These are phyloP conservation scores for Drosophila miranda DNA, from an alignment of 1,140 invertebrate genomes.

Conservation along the genomic window DNA sequence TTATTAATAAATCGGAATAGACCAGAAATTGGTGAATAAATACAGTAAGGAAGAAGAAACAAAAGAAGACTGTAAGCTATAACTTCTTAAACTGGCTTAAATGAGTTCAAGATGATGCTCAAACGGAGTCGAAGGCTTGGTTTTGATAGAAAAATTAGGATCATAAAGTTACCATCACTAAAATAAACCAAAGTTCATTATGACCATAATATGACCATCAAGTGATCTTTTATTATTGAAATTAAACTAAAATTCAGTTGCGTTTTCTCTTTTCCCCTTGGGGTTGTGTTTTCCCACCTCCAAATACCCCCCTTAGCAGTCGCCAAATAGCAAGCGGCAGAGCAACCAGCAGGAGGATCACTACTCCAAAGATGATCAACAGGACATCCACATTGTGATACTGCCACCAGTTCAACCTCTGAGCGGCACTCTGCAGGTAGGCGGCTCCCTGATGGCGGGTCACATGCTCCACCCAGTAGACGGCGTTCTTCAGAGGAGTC, in stretches of 20 bases:
- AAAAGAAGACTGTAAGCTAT: too few relatives aligned
- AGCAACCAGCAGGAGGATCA: not conserved
- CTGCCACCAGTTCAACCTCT: slow-evolving; percentile 55
- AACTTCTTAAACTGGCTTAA: too few relatives aligned
- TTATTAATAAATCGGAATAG: too few relatives aligned
- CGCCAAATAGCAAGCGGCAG: slow-evolving; percentile 19
- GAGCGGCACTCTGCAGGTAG: slow-evolving; percentile 56
- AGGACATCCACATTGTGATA: slow-evolving; percentile 60
- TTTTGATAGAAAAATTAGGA: too few relatives aligned
- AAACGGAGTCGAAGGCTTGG: too few relatives aligned
- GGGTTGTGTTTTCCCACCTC: not conserved
- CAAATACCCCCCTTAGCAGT: not conserved
- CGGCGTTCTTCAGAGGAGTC: slow-evolving; percentile 85
- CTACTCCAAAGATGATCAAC: slow-evolving; percentile 15
- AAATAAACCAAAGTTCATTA: too few relatives aligned
- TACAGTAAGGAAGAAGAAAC: too few relatives aligned
- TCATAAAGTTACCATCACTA: too few relatives aligned
- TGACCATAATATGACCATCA: too few relatives aligned
- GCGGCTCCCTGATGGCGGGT: slow-evolving; percentile 84
- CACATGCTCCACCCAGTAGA: slow-evolving; percentile 88
- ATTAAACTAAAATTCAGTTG: not conserved
- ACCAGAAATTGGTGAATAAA: too few relatives aligned
- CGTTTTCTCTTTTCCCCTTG: slow-evolving; percentile 5
- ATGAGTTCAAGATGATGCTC: too few relatives aligned
- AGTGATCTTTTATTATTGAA: not conserved